Evolutionary conservation across 2,113 vertebrate species (phyloP).

Genomic region (Columba livia): DNA sequence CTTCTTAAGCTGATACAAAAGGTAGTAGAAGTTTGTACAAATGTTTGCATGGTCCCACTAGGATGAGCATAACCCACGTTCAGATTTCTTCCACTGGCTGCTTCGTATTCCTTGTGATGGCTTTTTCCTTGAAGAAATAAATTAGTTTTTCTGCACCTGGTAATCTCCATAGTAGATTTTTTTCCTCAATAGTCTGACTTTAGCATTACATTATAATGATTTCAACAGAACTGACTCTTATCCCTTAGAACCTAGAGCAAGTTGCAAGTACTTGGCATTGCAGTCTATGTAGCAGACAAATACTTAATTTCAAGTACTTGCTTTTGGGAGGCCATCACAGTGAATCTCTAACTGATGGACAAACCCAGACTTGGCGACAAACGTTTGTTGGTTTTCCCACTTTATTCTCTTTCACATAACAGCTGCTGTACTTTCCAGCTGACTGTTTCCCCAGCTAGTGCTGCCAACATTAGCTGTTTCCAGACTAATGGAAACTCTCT

Average conservation of each 20-base stretch:
- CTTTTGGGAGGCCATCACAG: slow-evolving; percentile 53
- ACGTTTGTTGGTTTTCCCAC: background rate
- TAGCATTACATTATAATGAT: background rate
- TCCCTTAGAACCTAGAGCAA: slow-evolving; percentile 30
- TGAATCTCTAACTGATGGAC: slow-evolving; percentile 57
- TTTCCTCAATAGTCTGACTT: background rate
- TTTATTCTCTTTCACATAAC: background rate
- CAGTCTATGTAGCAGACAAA: slow-evolving; percentile 11
- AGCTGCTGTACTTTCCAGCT: slow-evolving; percentile 24
- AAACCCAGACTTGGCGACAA: background rate
- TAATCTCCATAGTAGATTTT: background rate
- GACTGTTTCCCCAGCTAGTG: background rate
- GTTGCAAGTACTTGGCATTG: slow-evolving; percentile 55
- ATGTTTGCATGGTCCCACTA: background rate
- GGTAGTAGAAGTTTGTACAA: background rate
- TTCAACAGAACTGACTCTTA: slow-evolving; percentile 9
- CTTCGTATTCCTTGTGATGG: background rate
- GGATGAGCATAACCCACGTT: background rate
- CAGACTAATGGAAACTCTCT: slow-evolving; percentile 27
- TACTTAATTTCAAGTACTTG: slow-evolving; percentile 34
- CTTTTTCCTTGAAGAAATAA: background rate
- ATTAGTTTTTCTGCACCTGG: background rate
- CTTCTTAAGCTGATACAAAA: background rate
- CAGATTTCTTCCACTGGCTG: background rate
- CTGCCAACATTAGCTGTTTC: slow-evolving; percentile 24